Base-by-base conservation (phyloP, 2,888 invertebrate genomes). In the Plemyria rubiginata region DNA sequence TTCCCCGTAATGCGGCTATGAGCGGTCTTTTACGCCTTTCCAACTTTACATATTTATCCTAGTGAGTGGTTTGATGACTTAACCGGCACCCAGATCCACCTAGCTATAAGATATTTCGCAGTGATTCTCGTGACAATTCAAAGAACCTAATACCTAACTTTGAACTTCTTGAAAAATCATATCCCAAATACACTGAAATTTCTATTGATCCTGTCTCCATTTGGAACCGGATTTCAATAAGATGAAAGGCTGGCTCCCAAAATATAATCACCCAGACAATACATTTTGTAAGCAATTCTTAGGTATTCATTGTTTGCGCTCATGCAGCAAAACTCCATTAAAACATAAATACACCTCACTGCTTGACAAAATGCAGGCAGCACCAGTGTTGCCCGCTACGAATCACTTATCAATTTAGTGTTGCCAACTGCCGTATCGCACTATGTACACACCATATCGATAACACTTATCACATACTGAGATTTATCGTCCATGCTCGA, bases 401-500 rank as follows among this genome's bases (percentile, higher is more conserved):
- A 57, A 46, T 60, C 57, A 67, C 67, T 56, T 66, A 63, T 67
- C 29, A 66, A 70, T 70, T 70, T 67, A 62, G 70, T 66, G 66
- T 68, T 66, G 66, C 70, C 70, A 56, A 62, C 58, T 55, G 40
- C 52, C 59, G 49, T 60, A 65, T 66, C 75, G 72, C 80, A 75
- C 71, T 80, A 81, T 84, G 76, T 81, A 81, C 82, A 81, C 71
- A 74, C 70, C 74, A 71, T 76, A 75, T 72, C 72, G 75, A 82
- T 85, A 90, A 88, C 90, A 90, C 89, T 90, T 89, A 90, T 89
- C 90, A 90, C 91, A 87, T 86, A 86, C 82, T 87, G 85, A 86
- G 88, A 87, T 86, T 86, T 86, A 91, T 90, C 90, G 91, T 91
- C 91, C 90, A 82, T 86, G 87, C 88, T 88, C 89, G 90, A 89